These are phyloP conservation scores for Stenotaenia linearis DNA, from an alignment of 2,888 invertebrate species.

Conservation along the genomic window DNA sequence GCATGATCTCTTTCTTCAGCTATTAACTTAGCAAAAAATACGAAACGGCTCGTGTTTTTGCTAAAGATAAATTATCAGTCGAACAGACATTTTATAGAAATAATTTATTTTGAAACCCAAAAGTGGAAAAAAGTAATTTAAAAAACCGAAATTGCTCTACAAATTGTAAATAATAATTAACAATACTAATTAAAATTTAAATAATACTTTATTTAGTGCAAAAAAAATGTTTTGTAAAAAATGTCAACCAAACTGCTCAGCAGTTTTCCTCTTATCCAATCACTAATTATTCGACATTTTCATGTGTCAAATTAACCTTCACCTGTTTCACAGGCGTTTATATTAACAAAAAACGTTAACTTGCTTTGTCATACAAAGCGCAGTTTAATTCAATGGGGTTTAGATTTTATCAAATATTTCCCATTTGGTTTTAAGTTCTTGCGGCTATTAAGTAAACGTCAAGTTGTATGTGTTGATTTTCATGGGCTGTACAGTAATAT, in stretches of 20 bases:
- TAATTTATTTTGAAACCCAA: not conserved
- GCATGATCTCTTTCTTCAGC: not conserved
- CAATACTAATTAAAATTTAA: no score
- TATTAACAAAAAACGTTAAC: not conserved
- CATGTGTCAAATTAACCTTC: not conserved
- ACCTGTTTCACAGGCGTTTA: slow-evolving; percentile 17
- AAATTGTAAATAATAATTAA: not conserved
- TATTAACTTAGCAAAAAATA: not conserved
- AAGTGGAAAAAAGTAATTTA: not conserved
- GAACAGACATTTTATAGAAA: not conserved
- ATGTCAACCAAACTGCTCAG: not conserved
- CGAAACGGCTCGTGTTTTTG: not conserved
- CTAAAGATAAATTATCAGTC: not conserved
- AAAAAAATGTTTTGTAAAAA: not conserved
- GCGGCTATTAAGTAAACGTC: slow-evolving; percentile 44
- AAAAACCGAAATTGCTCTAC: not conserved
- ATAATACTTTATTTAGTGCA: no score
- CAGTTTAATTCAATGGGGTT: not conserved
- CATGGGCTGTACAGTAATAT: slow-evolving; percentile 53
- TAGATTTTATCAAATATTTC: not conserved
- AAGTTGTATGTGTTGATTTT: slow-evolving; percentile 61
- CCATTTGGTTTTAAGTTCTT: not conserved
- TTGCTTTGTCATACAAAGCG: slow-evolving; percentile 12
- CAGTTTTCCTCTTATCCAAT: not conserved
- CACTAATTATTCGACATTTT: slow-evolving; percentile 5